Base-by-base conservation (phyloP, 1,140 invertebrate species). In the Lerema accius region DNA sequence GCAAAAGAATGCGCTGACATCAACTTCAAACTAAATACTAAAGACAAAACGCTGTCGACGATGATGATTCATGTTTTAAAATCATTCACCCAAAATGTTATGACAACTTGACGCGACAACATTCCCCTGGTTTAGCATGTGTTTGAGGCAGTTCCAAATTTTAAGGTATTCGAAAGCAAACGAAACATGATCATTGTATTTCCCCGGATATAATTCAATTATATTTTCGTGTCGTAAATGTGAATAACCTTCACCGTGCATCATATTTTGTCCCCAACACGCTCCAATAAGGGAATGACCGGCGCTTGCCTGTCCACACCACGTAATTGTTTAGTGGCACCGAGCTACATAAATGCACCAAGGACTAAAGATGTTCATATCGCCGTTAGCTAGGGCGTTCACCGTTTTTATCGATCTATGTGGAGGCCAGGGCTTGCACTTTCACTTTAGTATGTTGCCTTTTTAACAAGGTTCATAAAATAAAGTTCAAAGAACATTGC, bases 301-400 rank as follows among this genome's bases (percentile, higher is more conserved):
- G 40, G 40, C 40, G 40, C 14, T 16, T 15, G 40, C 4, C 11
- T 11, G 13, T 5, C 40, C 11, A 7, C 40, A 9, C 40, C 14
- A 6, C 15, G 16, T 35, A 50, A 50, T 50, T 50, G 48, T 50
- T 50, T 50, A 35, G 23, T 23, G 5, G 48, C 46, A 28, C 7
- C 14, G 48, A 50, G 48, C 48, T 50, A 50, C 32, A 19, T 50
- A 50, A 50, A 50, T 50, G 49, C 32, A 39, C 32, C 32, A 39
- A 51, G 49, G 49, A 51, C 49, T 51, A 39, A 51, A 51, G 48
- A 50, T 50, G 49, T 32, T 39, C 49, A 13, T 39, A 51, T 19
- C 32, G 28, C 49, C 49, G 49, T 51, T 51, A 51, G 49, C 49
- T 51, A 51, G 49, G 49, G 49, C 49, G 10, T 51, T 51, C 49